Evolutionary conservation across 2,113 vertebrate genomes (phyloP).

Genomic region (Grammomys dolichurus): DNA sequence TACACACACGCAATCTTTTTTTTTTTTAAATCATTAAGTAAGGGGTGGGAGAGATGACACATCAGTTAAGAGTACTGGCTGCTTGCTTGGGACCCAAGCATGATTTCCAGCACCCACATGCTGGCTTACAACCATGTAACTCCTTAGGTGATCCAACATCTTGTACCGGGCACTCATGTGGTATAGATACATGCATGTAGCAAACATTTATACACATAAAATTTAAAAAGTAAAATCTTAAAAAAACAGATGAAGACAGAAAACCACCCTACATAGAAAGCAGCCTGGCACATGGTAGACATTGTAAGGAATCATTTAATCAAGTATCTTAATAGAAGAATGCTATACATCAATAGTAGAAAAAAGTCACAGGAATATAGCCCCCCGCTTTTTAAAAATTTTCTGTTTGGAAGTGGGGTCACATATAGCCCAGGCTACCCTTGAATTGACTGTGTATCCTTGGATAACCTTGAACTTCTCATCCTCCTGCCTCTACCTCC

Average conservation of each 20-base stretch:
- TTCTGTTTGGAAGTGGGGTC: neutral
- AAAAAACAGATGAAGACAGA: neutral
- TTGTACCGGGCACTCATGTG: neutral
- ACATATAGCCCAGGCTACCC: neutral
- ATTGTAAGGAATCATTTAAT: constrained; percentile 4
- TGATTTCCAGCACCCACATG: too few relatives aligned
- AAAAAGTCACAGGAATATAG: constrained; percentile 3
- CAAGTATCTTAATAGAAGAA: constrained; percentile 25
- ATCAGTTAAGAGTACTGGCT: neutral
- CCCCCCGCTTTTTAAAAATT: neutral
- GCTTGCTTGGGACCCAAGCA: too few relatives aligned
- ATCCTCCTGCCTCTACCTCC: neutral
- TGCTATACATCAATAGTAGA: neutral
- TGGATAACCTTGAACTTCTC: neutral
- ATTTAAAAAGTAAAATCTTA: neutral
- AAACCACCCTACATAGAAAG: neutral
- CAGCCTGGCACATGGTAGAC: neutral
- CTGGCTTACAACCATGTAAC: neutral
- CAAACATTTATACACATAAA: neutral
- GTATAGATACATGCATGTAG: neutral
- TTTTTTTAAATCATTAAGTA: neutral
- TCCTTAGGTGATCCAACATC: neutral
- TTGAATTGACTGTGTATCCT: neutral
- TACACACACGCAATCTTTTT: too few relatives aligned
- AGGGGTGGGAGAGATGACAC: neutral